A percentile compares a stretch with the other conserved stretches of the same genome.
These are phyloP conservation scores for Gasteruption jaculator DNA, from an alignment of 2,888 invertebrate genomes.

Conservation along the genomic window DNA sequence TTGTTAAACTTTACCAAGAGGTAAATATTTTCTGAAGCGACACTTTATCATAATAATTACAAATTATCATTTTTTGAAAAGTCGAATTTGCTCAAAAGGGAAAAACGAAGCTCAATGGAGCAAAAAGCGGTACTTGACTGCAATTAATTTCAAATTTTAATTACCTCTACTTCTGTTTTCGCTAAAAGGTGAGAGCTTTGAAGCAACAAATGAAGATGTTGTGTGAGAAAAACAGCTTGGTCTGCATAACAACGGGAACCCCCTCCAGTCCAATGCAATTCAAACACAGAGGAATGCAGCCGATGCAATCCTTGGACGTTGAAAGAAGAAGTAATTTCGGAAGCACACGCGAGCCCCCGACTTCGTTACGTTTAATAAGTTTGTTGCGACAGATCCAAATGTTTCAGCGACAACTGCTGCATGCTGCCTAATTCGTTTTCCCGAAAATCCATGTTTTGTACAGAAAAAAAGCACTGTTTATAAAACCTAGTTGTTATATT, in stretches of 20 bases:
- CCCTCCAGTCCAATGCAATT: slow-evolving; percentile 9
- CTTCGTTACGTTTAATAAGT: slow-evolving; percentile 34
- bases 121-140: background rate
- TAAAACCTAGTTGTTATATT: too few relatives aligned
- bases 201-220: slow-evolving; percentile 39
- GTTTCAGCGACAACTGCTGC: slow-evolving; percentile 38
- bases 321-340: slow-evolving; percentile 11
- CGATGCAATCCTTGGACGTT: slow-evolving; percentile 13
- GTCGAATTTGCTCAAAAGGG: too few relatives aligned
- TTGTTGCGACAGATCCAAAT: slow-evolving; percentile 42
- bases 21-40: too few relatives aligned
- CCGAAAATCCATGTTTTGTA: too few relatives aligned
- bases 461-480: too few relatives aligned
- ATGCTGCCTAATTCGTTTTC: background rate
- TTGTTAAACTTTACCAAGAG: slow-evolving; percentile 42
- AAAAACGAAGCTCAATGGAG: background rate
- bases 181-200: slow-evolving; percentile 35
- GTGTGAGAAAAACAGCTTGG: slow-evolving; percentile 38
- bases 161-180: slow-evolving; percentile 1
- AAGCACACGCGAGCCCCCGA: slow-evolving; percentile 28
- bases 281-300: slow-evolving; percentile 8
- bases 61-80: slow-evolving; percentile 4
- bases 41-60: too few relatives aligned
- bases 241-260: slow-evolving; percentile 35
- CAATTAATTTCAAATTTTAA: background rate